A percentile compares a stretch with the other conserved stretches of the same genome.
phyloP scores from a whole-genome alignment of 2,797 vertebrate genomes.

The Zenarchopterus dispar region DNA sequence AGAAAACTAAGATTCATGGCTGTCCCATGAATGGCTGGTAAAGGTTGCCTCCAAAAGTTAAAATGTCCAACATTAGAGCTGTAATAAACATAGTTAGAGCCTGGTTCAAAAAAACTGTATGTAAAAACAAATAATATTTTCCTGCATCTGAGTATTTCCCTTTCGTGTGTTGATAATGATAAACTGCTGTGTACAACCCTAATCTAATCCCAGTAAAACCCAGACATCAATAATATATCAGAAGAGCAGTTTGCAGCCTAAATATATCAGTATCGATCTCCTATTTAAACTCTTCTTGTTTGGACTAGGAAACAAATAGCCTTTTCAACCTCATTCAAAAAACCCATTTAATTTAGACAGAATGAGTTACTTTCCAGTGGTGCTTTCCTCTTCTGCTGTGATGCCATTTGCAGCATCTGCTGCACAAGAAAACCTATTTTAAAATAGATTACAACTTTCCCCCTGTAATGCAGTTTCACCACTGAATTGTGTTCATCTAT shows the following conservation, averaged over 20 bases:
- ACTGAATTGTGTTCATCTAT: not conserved
- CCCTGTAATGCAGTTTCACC: too few species aligned
- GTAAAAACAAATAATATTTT: constrained; percentile 41
- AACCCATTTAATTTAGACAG: constrained; percentile 72
- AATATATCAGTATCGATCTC: constrained; percentile 81
- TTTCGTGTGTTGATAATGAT: constrained; percentile 63
- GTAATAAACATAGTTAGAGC: too few species aligned
- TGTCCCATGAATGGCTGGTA: too few species aligned
- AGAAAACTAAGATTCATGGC: too few species aligned
- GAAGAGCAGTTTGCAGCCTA: constrained; percentile 74
- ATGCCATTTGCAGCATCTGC: constrained; percentile 27
- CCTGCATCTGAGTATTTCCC: constrained; percentile 25
- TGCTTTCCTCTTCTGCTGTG: constrained; percentile 26
- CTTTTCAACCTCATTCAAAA: constrained; percentile 53
- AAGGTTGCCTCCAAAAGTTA: too few species aligned
- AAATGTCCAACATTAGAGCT: too few species aligned
- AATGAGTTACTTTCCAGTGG: constrained; percentile 42
- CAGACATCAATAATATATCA: constrained; percentile 81
- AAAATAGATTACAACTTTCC: not conserved
- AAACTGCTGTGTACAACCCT: constrained; percentile 67
- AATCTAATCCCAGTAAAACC: constrained; percentile 74
- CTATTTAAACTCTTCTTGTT: constrained; percentile 75
- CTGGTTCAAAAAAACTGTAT: constrained; percentile 10
- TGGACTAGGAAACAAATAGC: constrained; percentile 75
- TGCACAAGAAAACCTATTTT: not conserved